Percentiles rank a stretch among this genome's conserved stretches.
phyloP scores from a whole-genome alignment of 2,797 vertebrate species.

The Phrynocephalus guinanensis region DNA sequence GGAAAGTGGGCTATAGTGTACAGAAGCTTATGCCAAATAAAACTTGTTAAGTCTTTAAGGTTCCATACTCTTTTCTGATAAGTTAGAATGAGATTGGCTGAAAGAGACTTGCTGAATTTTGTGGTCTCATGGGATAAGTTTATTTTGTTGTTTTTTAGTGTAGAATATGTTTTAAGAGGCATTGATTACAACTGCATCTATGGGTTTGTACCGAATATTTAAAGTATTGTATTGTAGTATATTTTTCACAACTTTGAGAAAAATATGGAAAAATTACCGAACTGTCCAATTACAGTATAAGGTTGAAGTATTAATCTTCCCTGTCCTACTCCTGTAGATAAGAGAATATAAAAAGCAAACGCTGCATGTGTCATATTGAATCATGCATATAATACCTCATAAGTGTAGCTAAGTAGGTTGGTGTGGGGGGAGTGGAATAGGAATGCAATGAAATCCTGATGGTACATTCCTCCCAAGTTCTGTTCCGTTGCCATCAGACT shows the following conservation, averaged over 20 bases:
- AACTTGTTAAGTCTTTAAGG: neutral
- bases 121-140: neutral
- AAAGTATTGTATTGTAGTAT: too few species aligned
- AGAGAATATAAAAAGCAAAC: neutral
- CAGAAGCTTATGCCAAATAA: neutral
- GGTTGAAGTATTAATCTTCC: neutral
- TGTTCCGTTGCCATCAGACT: neutral
- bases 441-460: neutral
- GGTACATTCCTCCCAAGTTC: neutral
- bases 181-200: too few species aligned
- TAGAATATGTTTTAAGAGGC: too few species aligned
- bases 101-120: neutral
- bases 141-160: too few species aligned
- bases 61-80: neutral
- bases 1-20: neutral
- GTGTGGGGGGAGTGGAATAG: neutral
- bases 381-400: too few species aligned
- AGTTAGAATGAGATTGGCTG: neutral
- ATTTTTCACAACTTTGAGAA: too few species aligned
- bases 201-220: too few species aligned
- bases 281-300: too few species aligned
- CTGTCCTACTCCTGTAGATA: neutral
- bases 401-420: neutral
- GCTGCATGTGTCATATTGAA: neutral
- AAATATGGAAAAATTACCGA: too few species aligned